Conservation (phyloP, 1,140 invertebrate genomes). For the Bombus waltoni region DNA sequence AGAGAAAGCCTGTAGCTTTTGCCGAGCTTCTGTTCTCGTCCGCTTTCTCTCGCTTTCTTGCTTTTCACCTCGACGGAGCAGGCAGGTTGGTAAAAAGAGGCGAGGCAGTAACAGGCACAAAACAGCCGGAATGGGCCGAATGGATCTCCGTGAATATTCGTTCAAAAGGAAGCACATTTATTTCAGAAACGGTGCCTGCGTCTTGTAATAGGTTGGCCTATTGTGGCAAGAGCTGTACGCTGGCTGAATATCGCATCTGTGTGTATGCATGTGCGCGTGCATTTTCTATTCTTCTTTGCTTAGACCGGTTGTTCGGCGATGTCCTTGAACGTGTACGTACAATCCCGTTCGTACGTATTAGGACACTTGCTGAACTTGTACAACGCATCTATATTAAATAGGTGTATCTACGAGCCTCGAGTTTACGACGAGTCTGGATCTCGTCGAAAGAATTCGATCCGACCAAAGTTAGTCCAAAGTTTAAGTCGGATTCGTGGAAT, state of each 20-base stretch:
- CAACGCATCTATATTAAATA: too few species aligned
- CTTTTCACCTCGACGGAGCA: constrained; percentile 27
- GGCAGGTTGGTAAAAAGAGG: neutral
- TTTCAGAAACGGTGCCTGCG: constrained; percentile 60
- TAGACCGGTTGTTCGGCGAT: neutral
- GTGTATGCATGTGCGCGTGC: neutral
- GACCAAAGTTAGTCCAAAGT: too few species aligned
- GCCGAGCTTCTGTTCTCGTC: constrained; percentile 3
- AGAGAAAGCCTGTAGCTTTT: neutral
- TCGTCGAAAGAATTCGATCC: too few species aligned
- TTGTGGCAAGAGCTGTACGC: constrained; percentile 25
- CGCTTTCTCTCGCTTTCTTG: constrained; percentile 31
- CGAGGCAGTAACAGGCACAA: constrained; percentile 32
- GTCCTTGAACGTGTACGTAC: neutral
- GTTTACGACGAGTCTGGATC: too few species aligned
- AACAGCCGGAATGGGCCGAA: constrained; percentile 25
- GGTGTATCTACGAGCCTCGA: too few species aligned
- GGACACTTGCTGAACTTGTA: too few species aligned
- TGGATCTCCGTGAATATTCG: constrained; percentile 33
- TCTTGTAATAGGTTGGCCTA: constrained; percentile 56
- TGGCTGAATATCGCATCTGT: constrained; percentile 11
- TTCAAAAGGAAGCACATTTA: constrained; percentile 59
- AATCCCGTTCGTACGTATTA: too few species aligned
- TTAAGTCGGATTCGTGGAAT: too few species aligned
- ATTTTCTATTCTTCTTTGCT: neutral